These are phyloP conservation scores for Zophobas atratus DNA, from an alignment of 1,140 invertebrate species.

Conservation along the genomic window DNA sequence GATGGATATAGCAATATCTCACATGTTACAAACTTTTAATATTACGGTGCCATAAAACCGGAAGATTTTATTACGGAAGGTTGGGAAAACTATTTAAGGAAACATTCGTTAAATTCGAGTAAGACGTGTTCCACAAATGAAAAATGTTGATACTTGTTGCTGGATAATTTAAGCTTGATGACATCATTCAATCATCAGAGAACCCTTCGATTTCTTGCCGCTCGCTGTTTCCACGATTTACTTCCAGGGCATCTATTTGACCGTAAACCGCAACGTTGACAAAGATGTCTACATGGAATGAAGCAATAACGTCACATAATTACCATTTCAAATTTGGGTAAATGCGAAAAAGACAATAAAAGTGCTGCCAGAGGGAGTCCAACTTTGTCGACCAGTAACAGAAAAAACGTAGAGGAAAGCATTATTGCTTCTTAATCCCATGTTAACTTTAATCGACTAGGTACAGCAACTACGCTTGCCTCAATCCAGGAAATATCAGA, in stretches of 20 bases:
- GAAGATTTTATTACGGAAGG: conserved; percentile 2
- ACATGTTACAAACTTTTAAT: neutral
- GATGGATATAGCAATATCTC: neutral
- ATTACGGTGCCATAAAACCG: neutral
- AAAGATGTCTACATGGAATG: neutral
- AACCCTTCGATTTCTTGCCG: conserved; percentile 35
- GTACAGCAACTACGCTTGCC: too few relatives aligned
- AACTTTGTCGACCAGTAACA: too few relatives aligned
- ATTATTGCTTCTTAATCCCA: too few relatives aligned
- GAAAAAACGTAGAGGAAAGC: too few relatives aligned
- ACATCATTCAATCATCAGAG: conserved; percentile 28
- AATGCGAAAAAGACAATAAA: too few relatives aligned
- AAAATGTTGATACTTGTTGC: conserved; percentile 34
- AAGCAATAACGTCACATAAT: too few relatives aligned
- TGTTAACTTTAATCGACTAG: too few relatives aligned
- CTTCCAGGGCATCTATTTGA: conserved; percentile 8
- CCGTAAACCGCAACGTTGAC: conserved; percentile 3
- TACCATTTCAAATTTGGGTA: too few relatives aligned
- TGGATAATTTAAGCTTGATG: conserved; percentile 30
- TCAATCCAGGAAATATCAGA: too few relatives aligned
- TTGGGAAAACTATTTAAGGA: neutral
- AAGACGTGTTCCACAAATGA: conserved; percentile 6
- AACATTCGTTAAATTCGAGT: conserved; percentile 1
- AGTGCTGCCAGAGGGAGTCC: too few relatives aligned
- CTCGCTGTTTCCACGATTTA: conserved; percentile 23